A percentile compares a stretch with the other conserved stretches of the same genome.
Evolutionary conservation across 1,140 invertebrate genomes (phyloP).

Genomic region (Chymomyza costata): DNA sequence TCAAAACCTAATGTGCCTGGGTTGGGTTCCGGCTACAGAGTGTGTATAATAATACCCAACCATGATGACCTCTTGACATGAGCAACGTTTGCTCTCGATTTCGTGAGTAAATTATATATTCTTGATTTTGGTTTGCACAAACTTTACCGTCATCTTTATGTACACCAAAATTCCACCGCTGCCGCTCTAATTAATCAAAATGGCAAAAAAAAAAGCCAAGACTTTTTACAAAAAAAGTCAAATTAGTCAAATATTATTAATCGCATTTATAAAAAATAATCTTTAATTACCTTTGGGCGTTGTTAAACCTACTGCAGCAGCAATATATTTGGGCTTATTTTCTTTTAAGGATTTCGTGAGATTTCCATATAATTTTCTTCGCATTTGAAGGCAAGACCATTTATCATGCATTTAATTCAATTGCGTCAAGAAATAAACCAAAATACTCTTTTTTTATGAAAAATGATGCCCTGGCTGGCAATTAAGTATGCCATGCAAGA

Average conservation of each 20-base stretch:
- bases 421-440: conserved; percentile 45
- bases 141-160: background rate
- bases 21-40: conserved; percentile 14
- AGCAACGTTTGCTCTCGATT: conserved; percentile 32
- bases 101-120: conserved; percentile 57
- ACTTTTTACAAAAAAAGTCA: conserved; percentile 53
- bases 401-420: conserved; percentile 51
- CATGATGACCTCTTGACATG: conserved; percentile 55
- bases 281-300: too few species aligned
- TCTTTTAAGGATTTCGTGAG: conserved; percentile 59
- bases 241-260: too few species aligned
- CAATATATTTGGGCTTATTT: too few species aligned
- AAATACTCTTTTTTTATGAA: conserved; percentile 36
- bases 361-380: conserved; percentile 56
- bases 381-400: conserved; percentile 39
- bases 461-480: conserved; percentile 9
- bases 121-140: background rate
- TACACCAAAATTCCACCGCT: conserved; percentile 7
- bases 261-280: too few species aligned
- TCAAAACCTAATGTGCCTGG: conserved; percentile 35
- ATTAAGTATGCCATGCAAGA: conserved; percentile 35
- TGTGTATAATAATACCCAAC: conserved; percentile 3
- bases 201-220: conserved; percentile 52
- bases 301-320: too few species aligned
- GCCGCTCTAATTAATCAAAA: conserved; percentile 63